Conservation (phyloP, 53 echinoderm and acorn worm genomes). For the Echinometra lucunter region DNA sequence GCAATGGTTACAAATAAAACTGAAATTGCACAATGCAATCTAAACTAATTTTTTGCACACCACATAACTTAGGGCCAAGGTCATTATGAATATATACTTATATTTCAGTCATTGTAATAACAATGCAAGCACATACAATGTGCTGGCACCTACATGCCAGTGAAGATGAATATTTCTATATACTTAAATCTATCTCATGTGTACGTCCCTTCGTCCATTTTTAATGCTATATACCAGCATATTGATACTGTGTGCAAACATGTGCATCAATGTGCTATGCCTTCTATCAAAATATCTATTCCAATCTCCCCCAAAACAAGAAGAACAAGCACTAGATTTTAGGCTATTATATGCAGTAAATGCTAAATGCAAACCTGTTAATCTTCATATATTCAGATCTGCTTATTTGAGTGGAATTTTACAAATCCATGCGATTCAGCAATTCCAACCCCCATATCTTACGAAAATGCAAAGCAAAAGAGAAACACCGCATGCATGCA, state of each 20-base stretch:
- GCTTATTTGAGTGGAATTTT: not conserved
- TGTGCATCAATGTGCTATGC: not conserved
- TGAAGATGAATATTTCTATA: too few relatives aligned
- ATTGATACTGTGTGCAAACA: not conserved
- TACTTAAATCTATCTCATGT: not conserved
- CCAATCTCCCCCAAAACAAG: not conserved
- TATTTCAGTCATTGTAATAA: too few relatives aligned
- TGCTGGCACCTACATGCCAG: too few relatives aligned
- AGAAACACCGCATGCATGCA: not conserved
- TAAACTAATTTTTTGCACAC: too few relatives aligned
- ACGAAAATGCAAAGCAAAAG: not conserved
- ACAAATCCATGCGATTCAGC: not conserved
- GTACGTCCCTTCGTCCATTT: not conserved
- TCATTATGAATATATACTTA: too few relatives aligned
- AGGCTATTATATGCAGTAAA: not conserved
- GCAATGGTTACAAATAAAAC: too few relatives aligned
- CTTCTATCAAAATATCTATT: not conserved
- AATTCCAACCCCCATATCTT: not conserved
- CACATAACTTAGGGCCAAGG: too few relatives aligned
- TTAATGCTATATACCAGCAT: not conserved
- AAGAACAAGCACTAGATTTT: not conserved
- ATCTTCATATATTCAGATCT: not conserved
- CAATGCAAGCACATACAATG: too few relatives aligned
- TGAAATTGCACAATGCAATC: too few relatives aligned
- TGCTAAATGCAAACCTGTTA: not conserved